These are phyloP conservation scores for Fulmarus glacialis DNA, from an alignment of 2,113 vertebrate genomes.

Conservation along the genomic window DNA sequence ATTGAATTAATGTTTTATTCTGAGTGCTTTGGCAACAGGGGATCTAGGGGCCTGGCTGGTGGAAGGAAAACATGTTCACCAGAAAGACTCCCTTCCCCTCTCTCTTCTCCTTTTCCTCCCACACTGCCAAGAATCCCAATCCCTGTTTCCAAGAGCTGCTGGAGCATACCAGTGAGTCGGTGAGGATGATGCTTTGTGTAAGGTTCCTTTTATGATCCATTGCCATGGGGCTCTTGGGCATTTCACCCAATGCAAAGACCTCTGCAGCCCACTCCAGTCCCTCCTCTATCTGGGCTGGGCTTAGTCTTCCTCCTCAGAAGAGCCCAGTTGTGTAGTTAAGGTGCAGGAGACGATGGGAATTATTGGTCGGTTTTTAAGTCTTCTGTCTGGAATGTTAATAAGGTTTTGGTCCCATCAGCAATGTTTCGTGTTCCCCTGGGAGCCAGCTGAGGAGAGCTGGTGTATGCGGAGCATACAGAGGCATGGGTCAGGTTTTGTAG, in stretches of 20 bases:
- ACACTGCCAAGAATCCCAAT: not conserved
- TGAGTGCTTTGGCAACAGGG: constrained; percentile 70
- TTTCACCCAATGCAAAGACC: not conserved
- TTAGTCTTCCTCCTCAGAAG: not conserved
- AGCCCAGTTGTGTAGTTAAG: not conserved
- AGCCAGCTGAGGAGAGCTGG: not conserved
- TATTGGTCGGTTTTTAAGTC: not conserved
- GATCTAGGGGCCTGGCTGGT: constrained; percentile 57
- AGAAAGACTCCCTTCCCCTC: constrained; percentile 19
- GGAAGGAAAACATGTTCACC: constrained; percentile 66
- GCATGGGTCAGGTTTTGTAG: not conserved
- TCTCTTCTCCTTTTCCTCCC: not conserved
- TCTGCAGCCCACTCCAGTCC: not conserved
- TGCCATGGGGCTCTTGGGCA: not conserved
- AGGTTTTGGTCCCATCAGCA: not conserved
- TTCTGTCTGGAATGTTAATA: not conserved
- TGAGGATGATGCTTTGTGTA: not conserved
- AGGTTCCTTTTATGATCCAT: accelerated
- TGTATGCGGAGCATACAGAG: not conserved
- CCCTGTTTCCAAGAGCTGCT: not conserved
- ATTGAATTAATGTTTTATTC: constrained; percentile 77
- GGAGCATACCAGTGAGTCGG: not conserved
- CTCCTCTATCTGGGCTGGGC: not conserved
- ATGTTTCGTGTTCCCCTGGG: not conserved
- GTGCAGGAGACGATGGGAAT: not conserved